A percentile compares a stretch with the other conserved stretches of the same genome.
Evolutionary conservation across 2,888 invertebrate genomes (phyloP).

Genomic region (Lypha dubia): DNA sequence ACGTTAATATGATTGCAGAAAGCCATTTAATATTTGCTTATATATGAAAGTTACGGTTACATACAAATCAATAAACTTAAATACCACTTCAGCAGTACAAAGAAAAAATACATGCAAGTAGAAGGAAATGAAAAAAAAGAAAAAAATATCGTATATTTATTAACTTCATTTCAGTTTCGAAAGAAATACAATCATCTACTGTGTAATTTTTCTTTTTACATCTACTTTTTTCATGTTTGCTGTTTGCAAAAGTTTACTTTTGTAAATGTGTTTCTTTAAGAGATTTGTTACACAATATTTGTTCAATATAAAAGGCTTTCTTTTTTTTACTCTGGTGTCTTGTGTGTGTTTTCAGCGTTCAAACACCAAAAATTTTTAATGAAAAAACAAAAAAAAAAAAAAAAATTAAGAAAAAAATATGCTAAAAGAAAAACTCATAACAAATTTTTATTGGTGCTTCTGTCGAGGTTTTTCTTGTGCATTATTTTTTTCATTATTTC

Average conservation of each 20-base stretch:
- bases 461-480: neutral
- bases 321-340: constrained; percentile 7
- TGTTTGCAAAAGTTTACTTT: constrained; percentile 39
- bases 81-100: neutral
- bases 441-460: constrained; percentile 71
- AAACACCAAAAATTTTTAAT: constrained; percentile 45
- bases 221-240: constrained; percentile 14
- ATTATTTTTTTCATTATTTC: constrained; percentile 21
- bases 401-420: neutral
- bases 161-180: constrained; percentile 65
- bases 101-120: neutral
- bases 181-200: constrained; percentile 49
- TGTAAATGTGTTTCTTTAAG: constrained; percentile 52
- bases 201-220: constrained; percentile 10
- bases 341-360: constrained; percentile 1
- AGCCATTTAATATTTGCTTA: neutral
- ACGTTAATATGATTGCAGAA: too few species aligned
- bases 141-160: constrained; percentile 66
- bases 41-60: neutral
- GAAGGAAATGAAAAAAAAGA: too few species aligned
- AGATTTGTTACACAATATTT: constrained; percentile 69
- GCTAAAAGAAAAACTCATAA: constrained; percentile 65
- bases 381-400: neutral
- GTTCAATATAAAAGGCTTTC: constrained; percentile 61
- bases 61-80: neutral